Evolutionary conservation across 2,888 invertebrate species (phyloP), one percentile per base, ranked within the genome.

Genomic region (Saturnia pavonia): DNA sequence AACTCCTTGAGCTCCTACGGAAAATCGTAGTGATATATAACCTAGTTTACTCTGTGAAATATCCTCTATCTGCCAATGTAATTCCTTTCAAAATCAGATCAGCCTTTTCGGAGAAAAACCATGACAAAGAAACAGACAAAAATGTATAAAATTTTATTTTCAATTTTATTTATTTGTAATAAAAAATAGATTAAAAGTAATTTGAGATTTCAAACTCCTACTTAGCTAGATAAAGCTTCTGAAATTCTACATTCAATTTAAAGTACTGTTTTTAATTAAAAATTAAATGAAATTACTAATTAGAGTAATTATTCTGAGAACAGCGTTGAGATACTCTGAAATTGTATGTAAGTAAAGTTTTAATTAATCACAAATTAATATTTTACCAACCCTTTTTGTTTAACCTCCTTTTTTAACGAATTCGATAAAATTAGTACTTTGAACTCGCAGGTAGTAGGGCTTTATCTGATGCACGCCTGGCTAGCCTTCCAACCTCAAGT

Each of bases 281-380:
- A 68, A 68, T 22, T 51, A 25, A 68, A 68, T 68, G 14, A 27
- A 68, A n/a, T 48, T 63, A 66, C 40, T 45, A 69, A 48, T 68
- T 48, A 51, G 27, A 27, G 27, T 34, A 51, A 48, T 48, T 45
- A 68, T 68, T 48, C 27, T 51, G 45, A 68, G 68, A 25, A 60
- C 12, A 60, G 14, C 25, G 57, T 25, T 60, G 57, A 14, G 25
- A 60, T 60, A 19, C 14, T 60, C 27, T 60, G 14, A 25, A 25
- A 60, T 27, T 60, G 22, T 19, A 27, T 27, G 0, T 27, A 60
- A 14, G 57, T 60, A 27, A 60, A 60, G 57, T 60, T 60, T 60
- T 27, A 60, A 60, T 60, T 60, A 60, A 54, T 11, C 54, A 22
- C 54, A n/a, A 22, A 54, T n/a, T 54, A n/a, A 54, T 54, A 54